Evolutionary conservation across 2,888 invertebrate genomes (phyloP), one percentile per base, ranked within the genome.

Genomic region (Adineta ricciae): DNA sequence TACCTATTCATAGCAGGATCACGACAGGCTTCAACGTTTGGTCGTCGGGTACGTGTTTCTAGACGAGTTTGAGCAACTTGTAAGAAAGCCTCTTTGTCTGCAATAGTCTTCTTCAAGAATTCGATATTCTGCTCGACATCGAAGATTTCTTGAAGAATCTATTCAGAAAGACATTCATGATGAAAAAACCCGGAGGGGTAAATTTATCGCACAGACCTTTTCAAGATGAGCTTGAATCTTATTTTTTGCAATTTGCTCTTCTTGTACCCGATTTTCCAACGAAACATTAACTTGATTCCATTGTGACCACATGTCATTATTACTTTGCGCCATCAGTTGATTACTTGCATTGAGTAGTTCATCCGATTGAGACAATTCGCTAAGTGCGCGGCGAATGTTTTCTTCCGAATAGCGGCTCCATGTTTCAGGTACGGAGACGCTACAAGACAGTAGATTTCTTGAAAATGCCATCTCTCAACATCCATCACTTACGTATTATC

Each of bases 91-190:
- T 90, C 90, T 88, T 97, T 96, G 91, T 96, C 96, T 88, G 94
- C 93, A 88, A 96, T 95, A 1, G 95, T 94, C 92, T 96, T 96
- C 89, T 95, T 94, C 88, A 96, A 91, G 87, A 96, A 91, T 90
- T 95, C 95, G 89, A 96, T 93, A 88, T 95, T 94, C 91, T 95
- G 96, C 91, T 96, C 96, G 88, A 95, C 92, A 89, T 96, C 96
- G 89, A 95, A 96, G 88, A 96, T 93, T 92, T 97, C 96, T 91
- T 96, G 96, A 89, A 96, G 95, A 56, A 94, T 92, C 94, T 95
- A 87, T 5, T n/a, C n/a, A 87, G 88, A 16, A 46, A 52, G 52
- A 38, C 83, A 21, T 64, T 84, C 36, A 52, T 49, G 49, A 14
- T 54, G 14, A 56, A 16, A 9, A 56, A 14, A n/a, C n/a, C n/a